Percentiles rank a stretch among this genome's conserved stretches.
Evolutionary conservation across 37 sponge, comb jelly and placozoan species (phyloP).

Genomic region (Bolinopsis microptera): DNA sequence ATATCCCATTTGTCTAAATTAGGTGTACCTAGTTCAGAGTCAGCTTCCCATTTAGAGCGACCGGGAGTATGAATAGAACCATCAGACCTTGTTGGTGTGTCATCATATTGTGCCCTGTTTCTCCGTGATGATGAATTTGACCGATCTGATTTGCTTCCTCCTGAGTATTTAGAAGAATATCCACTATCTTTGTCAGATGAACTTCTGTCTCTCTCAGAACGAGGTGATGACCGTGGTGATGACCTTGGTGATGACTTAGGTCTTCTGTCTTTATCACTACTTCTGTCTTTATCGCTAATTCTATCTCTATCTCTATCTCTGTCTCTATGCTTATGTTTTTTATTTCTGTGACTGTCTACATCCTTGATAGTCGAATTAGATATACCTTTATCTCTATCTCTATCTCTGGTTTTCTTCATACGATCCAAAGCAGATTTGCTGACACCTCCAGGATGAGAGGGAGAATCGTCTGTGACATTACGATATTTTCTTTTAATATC

Average conservation of each 20-base stretch:
- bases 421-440: slow-evolving; percentile 74
- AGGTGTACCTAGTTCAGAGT: slow-evolving; percentile 33
- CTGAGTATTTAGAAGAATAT: neutral
- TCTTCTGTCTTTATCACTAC: slow-evolving; percentile 58
- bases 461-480: slow-evolving; percentile 73
- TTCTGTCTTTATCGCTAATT: too few species aligned
- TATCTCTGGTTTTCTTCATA: slow-evolving; percentile 68
- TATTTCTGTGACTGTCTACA: neutral
- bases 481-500: slow-evolving; percentile 71
- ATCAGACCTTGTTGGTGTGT: neutral
- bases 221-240: neutral
- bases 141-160: neutral
- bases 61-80: slow-evolving; percentile 77
- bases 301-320: too few species aligned
- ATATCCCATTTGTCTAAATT: slow-evolving; percentile 77
- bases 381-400: slow-evolving; percentile 67
- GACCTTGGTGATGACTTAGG: neutral
- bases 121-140: neutral
- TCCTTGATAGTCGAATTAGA: neutral
- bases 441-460: slow-evolving; percentile 91
- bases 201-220: neutral
- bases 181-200: slow-evolving; percentile 60
- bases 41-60: slow-evolving; percentile 80
- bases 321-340: neutral
- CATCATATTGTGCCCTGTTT: neutral